Percentiles rank a stretch among this genome's conserved stretches.
Evolutionary conservation across 2,113 vertebrate genomes (phyloP).

Genomic region (Dipodomys stephensi): DNA sequence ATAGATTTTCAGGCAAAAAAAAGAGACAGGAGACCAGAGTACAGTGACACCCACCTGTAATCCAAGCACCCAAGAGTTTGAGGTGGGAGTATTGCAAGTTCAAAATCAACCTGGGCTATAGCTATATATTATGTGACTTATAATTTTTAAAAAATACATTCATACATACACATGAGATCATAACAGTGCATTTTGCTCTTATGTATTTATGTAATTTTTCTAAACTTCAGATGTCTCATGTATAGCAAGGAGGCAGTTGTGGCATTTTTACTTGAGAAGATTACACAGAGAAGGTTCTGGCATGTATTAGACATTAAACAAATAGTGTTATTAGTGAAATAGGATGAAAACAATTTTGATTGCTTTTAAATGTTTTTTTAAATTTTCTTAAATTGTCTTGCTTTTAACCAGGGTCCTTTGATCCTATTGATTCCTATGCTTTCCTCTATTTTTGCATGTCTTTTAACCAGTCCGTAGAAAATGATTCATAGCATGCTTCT

Average conservation of each 20-base stretch:
- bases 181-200: not conserved
- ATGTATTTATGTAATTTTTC: constrained; percentile 1
- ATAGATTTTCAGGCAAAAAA: not conserved
- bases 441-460: not conserved
- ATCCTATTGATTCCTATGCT: not conserved
- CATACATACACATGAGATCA: not conserved
- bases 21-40: not conserved
- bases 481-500: not conserved
- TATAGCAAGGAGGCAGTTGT: not conserved
- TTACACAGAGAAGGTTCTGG: constrained; percentile 10
- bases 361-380: no score
- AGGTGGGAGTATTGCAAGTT: not conserved
- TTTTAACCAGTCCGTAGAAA: not conserved
- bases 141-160: no score
- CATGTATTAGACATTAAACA: not conserved
- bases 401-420: not conserved
- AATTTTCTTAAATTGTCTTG: not conserved
- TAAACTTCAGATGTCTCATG: not conserved
- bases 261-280: not conserved
- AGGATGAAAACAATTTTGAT: not conserved
- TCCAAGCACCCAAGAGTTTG: not conserved
- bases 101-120: not conserved
- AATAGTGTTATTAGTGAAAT: not conserved
- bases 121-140: not conserved
- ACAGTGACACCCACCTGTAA: no score